phyloP scores from a whole-genome alignment of 2,797 vertebrate species.

The Anabacerthia variegaticeps region DNA sequence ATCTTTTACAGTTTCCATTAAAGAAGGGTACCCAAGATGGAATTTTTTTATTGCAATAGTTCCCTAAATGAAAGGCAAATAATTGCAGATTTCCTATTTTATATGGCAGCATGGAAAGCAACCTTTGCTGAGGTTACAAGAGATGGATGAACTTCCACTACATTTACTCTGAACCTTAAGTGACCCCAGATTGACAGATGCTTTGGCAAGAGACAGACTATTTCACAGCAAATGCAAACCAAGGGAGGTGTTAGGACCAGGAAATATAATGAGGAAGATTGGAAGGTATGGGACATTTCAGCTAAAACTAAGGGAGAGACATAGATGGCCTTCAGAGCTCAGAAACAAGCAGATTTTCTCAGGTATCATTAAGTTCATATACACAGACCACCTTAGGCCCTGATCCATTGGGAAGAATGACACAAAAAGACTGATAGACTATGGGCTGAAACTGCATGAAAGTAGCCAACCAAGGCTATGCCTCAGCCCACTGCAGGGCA shows the following conservation, averaged over 20 bases:
- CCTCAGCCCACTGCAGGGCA: neutral
- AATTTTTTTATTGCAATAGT: neutral
- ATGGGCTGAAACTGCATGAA: neutral
- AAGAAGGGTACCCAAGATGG: neutral
- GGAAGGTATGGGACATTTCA: neutral
- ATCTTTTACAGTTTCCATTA: neutral
- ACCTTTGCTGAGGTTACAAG: neutral
- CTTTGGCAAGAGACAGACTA: neutral
- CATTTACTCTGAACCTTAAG: slow-evolving; percentile 4
- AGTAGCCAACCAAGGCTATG: neutral
- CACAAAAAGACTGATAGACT: neutral
- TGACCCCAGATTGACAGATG: neutral
- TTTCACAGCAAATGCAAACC: neutral
- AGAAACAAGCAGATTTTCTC: neutral
- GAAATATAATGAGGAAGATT: neutral
- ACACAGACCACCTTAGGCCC: fast-evolving
- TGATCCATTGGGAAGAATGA: neutral
- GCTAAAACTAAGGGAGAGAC: neutral
- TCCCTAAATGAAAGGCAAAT: neutral
- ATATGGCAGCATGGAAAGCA: neutral
- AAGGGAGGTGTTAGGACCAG: neutral
- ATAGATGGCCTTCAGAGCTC: neutral
- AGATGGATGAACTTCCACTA: neutral
- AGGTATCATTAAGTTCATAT: neutral
- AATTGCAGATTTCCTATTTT: neutral